A percentile compares a stretch with the other conserved stretches of the same genome.
Conservation (phyloP, 2,888 invertebrate species). For the Synergus laeviventris region DNA sequence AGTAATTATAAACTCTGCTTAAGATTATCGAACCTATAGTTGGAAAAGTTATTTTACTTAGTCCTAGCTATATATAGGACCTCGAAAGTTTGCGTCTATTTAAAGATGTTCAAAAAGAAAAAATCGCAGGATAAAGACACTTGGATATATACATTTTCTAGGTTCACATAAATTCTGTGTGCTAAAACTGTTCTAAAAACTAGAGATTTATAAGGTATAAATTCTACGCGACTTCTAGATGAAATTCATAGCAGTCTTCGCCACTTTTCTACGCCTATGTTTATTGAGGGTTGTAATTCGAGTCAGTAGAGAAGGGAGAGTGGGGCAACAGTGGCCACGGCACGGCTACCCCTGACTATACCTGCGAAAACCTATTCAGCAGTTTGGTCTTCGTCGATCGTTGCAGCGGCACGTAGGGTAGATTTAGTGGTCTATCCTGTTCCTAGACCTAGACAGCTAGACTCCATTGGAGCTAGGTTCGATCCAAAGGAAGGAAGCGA, state of each 20-base stretch:
- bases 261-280: conserved; percentile 57
- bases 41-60: background rate
- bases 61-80: background rate
- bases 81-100: no score
- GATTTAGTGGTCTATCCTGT: conserved; percentile 28
- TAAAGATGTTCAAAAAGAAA: no score
- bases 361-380: conserved; percentile 72
- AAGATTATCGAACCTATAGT: conserved; percentile 8
- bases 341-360: conserved; percentile 69
- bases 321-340: conserved; percentile 65
- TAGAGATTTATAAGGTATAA: background rate
- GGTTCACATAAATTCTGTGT: background rate
- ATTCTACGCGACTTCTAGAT: background rate
- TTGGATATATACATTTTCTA: background rate
- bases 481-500: background rate
- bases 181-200: background rate
- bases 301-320: conserved; percentile 59
- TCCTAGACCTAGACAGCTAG: background rate
- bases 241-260: background rate
- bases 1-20: no score
- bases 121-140: no score
- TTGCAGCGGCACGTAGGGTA: conserved; percentile 50
- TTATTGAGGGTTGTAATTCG: conserved; percentile 70
- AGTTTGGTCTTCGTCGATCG: conserved; percentile 50
- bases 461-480: background rate